Base-by-base conservation (phyloP, 1,140 invertebrate genomes). In the Sarcophaga peregrina region DNA sequence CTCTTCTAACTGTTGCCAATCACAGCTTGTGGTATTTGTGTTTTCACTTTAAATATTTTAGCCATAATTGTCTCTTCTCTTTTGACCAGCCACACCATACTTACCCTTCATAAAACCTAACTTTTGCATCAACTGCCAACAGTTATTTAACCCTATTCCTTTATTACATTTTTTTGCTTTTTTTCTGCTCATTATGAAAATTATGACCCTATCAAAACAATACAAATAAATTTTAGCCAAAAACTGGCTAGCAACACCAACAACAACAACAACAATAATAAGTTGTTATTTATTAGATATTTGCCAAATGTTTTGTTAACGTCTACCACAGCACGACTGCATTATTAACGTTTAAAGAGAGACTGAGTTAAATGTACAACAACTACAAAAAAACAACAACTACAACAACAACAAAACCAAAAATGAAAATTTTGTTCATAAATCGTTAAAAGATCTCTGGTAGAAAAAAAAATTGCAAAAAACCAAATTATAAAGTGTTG, bases 401-500 rank as follows among this genome's bases (percentile, higher is more conserved):
- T n/a, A n/a, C n/a, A n/a, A n/a, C n/a, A n/a, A n/a, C 25, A 37
- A 37, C 25, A 37, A 37, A 25, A 72, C n/a, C 52, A 2, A 54
- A 54, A 54, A 37, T 37, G 4, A 37, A 37, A 37, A 37, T 37
- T 37, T 37, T 37, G 25, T 37, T 37, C 25, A 37, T 37, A 37
- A 37, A 37, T 37, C 25, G 25, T 37, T 37, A 37, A 37, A 37
- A 37, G 25, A 37, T 37, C 25, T 37, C 25, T 37, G 25, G 25
- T 37, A 37, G 25, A 37, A 37, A 37, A 37, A 1, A 37, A 37
- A 37, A 2, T 4, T 2, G 25, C 25, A 37, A 37, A 37, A 37
- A 68, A 68, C 62, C 75, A 78, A 78, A 50, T 78, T 50, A 50
- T 78, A 17, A 17, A 78, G 75, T 52, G 75, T 78, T 78, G 47